Evolutionary conservation across 2,888 invertebrate genomes (phyloP), one percentile per base, ranked within the genome.

Genomic region (Andrena minutula): DNA sequence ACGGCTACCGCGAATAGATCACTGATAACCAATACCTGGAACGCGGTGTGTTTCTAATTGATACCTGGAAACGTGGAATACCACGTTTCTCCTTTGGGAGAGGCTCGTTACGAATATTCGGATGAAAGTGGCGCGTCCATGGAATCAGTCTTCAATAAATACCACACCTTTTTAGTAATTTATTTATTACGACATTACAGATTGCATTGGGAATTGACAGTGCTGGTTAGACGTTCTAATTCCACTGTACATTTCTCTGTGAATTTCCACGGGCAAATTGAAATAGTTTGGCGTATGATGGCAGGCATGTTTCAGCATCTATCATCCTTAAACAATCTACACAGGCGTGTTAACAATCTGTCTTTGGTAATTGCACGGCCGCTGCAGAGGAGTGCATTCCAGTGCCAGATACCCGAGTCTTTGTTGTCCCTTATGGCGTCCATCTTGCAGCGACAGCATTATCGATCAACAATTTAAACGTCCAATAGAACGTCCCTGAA

Each of bases 311-410:
- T 71, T 35, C 72, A 12, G 12, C 83, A 74, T 83, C 75, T 79
- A 83, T 83, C 83, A 82, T 65, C 35, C 53, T 32, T 8, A 16
- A 83, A 61, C 79, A 70, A 75, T 82, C 63, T 73, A 28, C 75
- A 69, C 72, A 60, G 79, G 82, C 79, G 78, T 75, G 83, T 82
- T 82, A 83, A 82, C 83, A 82, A 78, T 82, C 75, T 75, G 68
- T 58, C 63, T 64, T 23, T 41, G 83, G 82, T 83, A 83, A 83
- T 83, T 83, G 83, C 83, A 79, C 65, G 41, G 64, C 68, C 82
- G 75, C 64, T 65, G n/a, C 16, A 26, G 74, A 41, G 61, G 30
- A 64, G 63, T 51, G 35, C 75, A 82, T 78, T 79, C 82, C 79
- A 30, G 16, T 56, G 53, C 60, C 58, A 30, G 82, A 81, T 80